Conservation (phyloP, 2,888 invertebrate genomes). For the Mallateleia sp. region DNA sequence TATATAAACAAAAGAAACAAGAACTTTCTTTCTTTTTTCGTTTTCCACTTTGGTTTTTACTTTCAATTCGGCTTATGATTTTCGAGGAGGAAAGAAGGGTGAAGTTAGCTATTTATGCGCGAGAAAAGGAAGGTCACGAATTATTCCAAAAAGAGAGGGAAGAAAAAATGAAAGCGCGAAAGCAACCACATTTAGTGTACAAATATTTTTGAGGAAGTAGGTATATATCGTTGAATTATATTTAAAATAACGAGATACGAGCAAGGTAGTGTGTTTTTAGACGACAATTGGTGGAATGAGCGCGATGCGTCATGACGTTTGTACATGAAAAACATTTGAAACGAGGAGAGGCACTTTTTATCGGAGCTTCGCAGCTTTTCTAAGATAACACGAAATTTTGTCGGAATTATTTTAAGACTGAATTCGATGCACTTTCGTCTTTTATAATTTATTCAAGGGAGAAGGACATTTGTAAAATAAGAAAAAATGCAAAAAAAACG, state of each 20-base stretch:
- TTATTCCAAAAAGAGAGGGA: slow-evolving; percentile 64
- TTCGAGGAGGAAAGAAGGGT: slow-evolving; percentile 58
- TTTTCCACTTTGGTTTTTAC: slow-evolving; percentile 40
- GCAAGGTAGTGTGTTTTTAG: slow-evolving; percentile 73
- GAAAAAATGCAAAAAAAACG: not conserved
- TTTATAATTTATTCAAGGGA: slow-evolving; percentile 41
- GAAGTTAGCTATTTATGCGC: slow-evolving; percentile 65
- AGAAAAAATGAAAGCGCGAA: slow-evolving; percentile 54
- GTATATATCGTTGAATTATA: slow-evolving; percentile 75
- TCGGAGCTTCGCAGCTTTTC: too few species aligned
- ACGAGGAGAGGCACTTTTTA: slow-evolving; percentile 36
- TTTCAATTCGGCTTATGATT: slow-evolving; percentile 25
- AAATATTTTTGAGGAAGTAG: slow-evolving; percentile 77
- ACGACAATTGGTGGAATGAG: slow-evolving; percentile 57
- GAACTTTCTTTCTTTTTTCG: too few species aligned
- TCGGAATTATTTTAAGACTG: slow-evolving; percentile 66
- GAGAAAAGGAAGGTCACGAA: slow-evolving; percentile 57
- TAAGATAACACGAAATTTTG: slow-evolving; percentile 20
- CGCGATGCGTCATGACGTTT: slow-evolving; percentile 65
- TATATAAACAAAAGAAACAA: too few species aligned
- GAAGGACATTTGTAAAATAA: slow-evolving; percentile 35
- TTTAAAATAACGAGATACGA: slow-evolving; percentile 63
- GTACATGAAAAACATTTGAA: slow-evolving; percentile 67
- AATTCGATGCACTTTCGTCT: slow-evolving; percentile 46
- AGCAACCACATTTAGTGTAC: slow-evolving; percentile 72